These are phyloP conservation scores for Tenebrio molitor DNA, from an alignment of 1,140 invertebrate species.

Conservation along the genomic window DNA sequence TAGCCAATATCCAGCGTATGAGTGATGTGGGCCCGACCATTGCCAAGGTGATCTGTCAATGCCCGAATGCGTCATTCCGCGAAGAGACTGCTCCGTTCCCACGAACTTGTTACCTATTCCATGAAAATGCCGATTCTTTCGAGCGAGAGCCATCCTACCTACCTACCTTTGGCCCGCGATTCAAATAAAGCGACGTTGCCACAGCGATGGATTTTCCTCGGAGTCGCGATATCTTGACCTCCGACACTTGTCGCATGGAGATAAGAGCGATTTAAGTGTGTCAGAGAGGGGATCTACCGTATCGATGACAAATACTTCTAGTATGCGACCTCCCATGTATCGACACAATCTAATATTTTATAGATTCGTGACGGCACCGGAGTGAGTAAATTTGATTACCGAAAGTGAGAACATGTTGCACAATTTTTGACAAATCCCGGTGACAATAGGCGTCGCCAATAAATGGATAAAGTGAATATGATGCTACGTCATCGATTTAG, in stretches of 20 bases:
- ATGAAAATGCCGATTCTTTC: constrained; percentile 50
- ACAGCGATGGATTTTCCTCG: not conserved
- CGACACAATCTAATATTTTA: constrained; percentile 23
- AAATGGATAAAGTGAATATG: not conserved
- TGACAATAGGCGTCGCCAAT: not conserved
- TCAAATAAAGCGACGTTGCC: constrained; percentile 3
- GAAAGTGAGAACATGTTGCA: constrained; percentile 13
- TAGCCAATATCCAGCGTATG: constrained; percentile 36
- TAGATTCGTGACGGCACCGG: not conserved
- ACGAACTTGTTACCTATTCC: constrained; percentile 56
- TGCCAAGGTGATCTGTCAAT: constrained; percentile 60
- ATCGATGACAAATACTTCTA: constrained; percentile 37
- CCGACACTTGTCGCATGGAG: not conserved
- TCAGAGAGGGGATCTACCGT: not conserved
- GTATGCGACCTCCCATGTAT: constrained; percentile 39
- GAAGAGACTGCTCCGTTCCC: constrained; percentile 53
- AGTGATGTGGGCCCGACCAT: constrained; percentile 49
- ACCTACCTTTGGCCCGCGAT: constrained; percentile 20
- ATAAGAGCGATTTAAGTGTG: not conserved
- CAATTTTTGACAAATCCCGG: constrained; percentile 2
- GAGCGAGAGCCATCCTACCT: constrained; percentile 22
- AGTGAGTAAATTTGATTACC: not conserved
- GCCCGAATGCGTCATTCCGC: constrained; percentile 55
- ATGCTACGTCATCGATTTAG: not conserved
- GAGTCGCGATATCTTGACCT: constrained; percentile 8